Percentiles rank a stretch among this genome's conserved stretches.
Conservation (phyloP, 1,140 invertebrate genomes). For the Cyclina sinensis region DNA sequence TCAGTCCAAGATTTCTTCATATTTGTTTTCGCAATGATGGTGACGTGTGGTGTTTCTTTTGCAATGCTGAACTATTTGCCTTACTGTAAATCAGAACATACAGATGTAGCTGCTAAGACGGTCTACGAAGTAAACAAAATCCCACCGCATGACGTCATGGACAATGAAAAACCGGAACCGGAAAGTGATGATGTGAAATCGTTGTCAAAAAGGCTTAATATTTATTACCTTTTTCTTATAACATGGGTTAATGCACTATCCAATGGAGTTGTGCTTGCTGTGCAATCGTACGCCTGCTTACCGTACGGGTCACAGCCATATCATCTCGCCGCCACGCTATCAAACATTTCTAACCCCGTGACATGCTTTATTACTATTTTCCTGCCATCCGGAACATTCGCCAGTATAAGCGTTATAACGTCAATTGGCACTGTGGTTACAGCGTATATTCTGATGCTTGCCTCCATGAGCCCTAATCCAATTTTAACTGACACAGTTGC, state of each 20-base stretch:
- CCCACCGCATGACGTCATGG: too few relatives aligned
- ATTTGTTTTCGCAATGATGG: slow-evolving; percentile 89
- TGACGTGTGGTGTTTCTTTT: slow-evolving; percentile 87
- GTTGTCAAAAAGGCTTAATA: slow-evolving; percentile 47
- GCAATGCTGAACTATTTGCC: slow-evolving; percentile 86
- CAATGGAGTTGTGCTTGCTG: slow-evolving; percentile 93
- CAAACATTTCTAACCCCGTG: slow-evolving; percentile 94
- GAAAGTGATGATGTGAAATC: slow-evolving; percentile 19
- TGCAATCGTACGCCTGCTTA: slow-evolving; percentile 95
- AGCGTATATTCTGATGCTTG: slow-evolving; percentile 91
- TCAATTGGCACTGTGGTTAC: slow-evolving; percentile 88
- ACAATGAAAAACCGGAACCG: slow-evolving; percentile 11
- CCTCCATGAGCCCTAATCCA: slow-evolving; percentile 92
- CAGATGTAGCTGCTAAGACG: slow-evolving; percentile 4
- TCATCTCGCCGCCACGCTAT: slow-evolving; percentile 93
- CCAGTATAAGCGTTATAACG: slow-evolving; percentile 88
- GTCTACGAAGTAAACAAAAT: neutral
- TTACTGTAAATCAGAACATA: slow-evolving; percentile 82
- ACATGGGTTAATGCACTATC: slow-evolving; percentile 80
- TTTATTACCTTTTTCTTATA: slow-evolving; percentile 76
- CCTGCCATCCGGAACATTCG: slow-evolving; percentile 89
- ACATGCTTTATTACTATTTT: slow-evolving; percentile 94
- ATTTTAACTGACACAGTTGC: slow-evolving; percentile 89
- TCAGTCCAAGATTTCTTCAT: slow-evolving; percentile 90
- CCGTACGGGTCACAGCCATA: slow-evolving; percentile 94